Conservation (phyloP, 1,140 invertebrate species). For the Pseudoatta argentina region DNA sequence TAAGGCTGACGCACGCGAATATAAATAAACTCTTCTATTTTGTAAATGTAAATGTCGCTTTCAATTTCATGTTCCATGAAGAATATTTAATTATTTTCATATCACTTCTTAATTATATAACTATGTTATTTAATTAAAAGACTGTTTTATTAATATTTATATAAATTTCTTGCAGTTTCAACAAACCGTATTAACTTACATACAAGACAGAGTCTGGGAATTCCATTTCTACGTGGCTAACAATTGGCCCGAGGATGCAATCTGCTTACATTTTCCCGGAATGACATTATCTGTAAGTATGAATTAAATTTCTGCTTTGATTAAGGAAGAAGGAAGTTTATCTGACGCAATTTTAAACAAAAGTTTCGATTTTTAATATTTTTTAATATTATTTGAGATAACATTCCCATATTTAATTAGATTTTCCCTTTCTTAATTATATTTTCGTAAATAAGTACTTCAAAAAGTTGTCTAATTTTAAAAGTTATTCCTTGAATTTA, state of each 20-base stretch:
- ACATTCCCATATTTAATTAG: background rate
- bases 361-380: slow-evolving; percentile 17
- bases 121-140: slow-evolving; percentile 7
- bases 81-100: slow-evolving; percentile 11
- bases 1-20: background rate
- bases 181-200: slow-evolving; percentile 94
- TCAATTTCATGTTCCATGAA: background rate
- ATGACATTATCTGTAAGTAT: slow-evolving; percentile 93
- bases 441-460: background rate
- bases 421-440: background rate
- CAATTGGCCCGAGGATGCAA: slow-evolving; percentile 93
- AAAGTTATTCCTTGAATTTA: background rate
- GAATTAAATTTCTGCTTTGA: slow-evolving; percentile 29
- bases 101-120: background rate
- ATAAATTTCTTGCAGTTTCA: slow-evolving; percentile 90
- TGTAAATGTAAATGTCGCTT: background rate
- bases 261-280: slow-evolving; percentile 94
- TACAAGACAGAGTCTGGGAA: slow-evolving; percentile 94
- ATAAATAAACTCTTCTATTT: slow-evolving; percentile 10
- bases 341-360: slow-evolving; percentile 34
- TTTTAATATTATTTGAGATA: background rate
- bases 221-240: slow-evolving; percentile 95
- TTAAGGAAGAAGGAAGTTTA: background rate
- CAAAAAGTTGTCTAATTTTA: background rate
- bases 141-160: background rate